Evolutionary conservation across 2,888 invertebrate genomes (phyloP), one percentile per base, ranked within the genome.

Genomic region (Chrysotoxum bicinctum): DNA sequence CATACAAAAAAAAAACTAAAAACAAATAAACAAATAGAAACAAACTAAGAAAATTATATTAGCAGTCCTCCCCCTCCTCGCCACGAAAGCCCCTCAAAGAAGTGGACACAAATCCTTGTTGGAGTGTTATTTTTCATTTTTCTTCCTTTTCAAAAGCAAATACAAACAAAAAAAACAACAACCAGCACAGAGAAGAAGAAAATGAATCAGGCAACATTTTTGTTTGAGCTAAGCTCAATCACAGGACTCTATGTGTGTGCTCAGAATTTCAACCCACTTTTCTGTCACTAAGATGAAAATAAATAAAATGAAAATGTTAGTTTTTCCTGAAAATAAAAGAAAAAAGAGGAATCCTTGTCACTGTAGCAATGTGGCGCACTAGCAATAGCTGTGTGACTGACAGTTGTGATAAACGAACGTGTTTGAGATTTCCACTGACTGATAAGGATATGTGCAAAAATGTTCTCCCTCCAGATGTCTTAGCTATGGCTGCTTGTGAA

Each of bases 361-460:
- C 58, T 52, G 70, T 43, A 50, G 70, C 23, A 37, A 70, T 62
- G 75, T 81, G 75, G 50, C 58, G 50, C 58, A 76, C 45, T 35
- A 72, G n/a, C 62, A 76, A 16, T 32, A 72, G 56, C 37, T 48
- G 54, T 80, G 70, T 75, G 80, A 76, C 75, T 79, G 79, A 79
- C 84, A 84, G 75, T 80, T 58, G 68, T 66, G 80, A 69, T 80
- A 84, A 84, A 75, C 80, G 79, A 76, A 79, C 79, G 84, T 84
- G 84, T 75, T 75, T 84, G 75, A 68, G 84, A 84, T 84, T 80
- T 76, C 68, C 72, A 76, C 60, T 84, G 84, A 84, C 75, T 84
- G 84, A 84, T 84, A 84, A 84, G 84, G 80, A 84, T 54, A 68
- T 74, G 78, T 52, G 68, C 54, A 62, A 40, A 37, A 56, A 6